Evolutionary conservation across 2,113 vertebrate species (phyloP).

Genomic region (Engraulis encrasicolus): DNA sequence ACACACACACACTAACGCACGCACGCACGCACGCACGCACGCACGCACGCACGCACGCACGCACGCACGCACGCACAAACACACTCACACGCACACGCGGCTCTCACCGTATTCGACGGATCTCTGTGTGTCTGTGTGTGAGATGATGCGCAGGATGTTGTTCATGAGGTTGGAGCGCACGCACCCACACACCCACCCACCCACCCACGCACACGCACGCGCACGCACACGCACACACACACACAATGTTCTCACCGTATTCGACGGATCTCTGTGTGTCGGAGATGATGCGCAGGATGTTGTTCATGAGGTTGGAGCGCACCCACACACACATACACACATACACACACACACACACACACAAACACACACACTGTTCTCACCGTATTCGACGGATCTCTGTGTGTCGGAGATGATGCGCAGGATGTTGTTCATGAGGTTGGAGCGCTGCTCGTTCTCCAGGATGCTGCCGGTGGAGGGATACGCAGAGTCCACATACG

Average conservation of each 20-base stretch:
- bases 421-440: slow-evolving; percentile 98
- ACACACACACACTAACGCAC: no score
- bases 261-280: slow-evolving; percentile 96
- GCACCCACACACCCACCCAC: neutral
- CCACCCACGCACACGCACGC: neutral
- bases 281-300: slow-evolving; percentile 97
- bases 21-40: no score
- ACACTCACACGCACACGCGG: no score
- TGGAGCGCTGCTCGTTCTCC: slow-evolving; percentile 96
- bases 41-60: no score
- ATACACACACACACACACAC: neutral
- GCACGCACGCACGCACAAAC: no score
- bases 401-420: slow-evolving; percentile 98
- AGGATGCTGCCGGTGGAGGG: slow-evolving; percentile 97
- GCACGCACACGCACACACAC: no score
- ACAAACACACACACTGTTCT: slow-evolving; percentile 45
- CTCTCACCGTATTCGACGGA: no score
- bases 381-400: slow-evolving; percentile 95
- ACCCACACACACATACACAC: neutral
- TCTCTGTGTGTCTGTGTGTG: no score
- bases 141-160: slow-evolving; percentile 80
- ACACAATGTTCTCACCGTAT: slow-evolving; percentile 78
- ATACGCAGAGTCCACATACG: slow-evolving; percentile 96
- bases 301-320: slow-evolving; percentile 97
- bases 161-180: slow-evolving; percentile 97